Conservation (phyloP, 2,797 vertebrate species). For the Centroberyx gerrardi region DNA sequence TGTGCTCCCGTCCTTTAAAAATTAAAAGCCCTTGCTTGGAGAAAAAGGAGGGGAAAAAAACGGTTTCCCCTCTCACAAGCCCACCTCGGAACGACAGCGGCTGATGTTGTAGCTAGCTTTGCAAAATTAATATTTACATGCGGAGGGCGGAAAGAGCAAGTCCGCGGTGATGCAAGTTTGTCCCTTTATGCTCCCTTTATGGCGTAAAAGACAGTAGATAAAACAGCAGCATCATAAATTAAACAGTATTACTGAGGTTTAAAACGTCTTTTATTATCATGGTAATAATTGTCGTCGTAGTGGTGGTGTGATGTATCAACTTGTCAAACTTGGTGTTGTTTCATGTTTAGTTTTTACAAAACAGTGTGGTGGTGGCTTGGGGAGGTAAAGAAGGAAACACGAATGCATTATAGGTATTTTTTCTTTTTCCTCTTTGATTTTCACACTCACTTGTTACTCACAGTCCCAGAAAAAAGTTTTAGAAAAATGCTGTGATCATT, state of each 20-base stretch:
- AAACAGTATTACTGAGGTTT: constrained; percentile 72
- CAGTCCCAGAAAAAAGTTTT: constrained; percentile 34
- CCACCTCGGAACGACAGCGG: constrained; percentile 59
- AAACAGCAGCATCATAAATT: constrained; percentile 73
- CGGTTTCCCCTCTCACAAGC: constrained; percentile 60
- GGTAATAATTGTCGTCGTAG: constrained; percentile 59
- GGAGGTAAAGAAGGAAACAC: constrained; percentile 55
- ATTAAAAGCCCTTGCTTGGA: constrained; percentile 85
- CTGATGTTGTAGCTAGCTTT: constrained; percentile 73
- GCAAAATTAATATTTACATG: constrained; percentile 82
- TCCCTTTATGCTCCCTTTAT: constrained; percentile 70
- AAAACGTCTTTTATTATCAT: constrained; percentile 73
- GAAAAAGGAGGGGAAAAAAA: constrained; percentile 51
- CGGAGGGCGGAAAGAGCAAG: constrained; percentile 59
- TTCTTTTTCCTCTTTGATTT: constrained; percentile 19
- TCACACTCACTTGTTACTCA: constrained; percentile 45
- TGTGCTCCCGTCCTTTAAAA: constrained; percentile 84
- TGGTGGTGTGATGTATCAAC: constrained; percentile 50
- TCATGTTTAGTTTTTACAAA: constrained; percentile 70
- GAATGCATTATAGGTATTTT: constrained; percentile 22
- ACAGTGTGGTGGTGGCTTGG: constrained; percentile 71
- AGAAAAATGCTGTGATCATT: constrained; percentile 39
- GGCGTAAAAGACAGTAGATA: constrained; percentile 66
- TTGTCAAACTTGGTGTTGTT: constrained; percentile 29
- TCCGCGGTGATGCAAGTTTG: constrained; percentile 53